phyloP scores from a whole-genome alignment of 2,113 vertebrate species.

The Sturnira hondurensis region DNA sequence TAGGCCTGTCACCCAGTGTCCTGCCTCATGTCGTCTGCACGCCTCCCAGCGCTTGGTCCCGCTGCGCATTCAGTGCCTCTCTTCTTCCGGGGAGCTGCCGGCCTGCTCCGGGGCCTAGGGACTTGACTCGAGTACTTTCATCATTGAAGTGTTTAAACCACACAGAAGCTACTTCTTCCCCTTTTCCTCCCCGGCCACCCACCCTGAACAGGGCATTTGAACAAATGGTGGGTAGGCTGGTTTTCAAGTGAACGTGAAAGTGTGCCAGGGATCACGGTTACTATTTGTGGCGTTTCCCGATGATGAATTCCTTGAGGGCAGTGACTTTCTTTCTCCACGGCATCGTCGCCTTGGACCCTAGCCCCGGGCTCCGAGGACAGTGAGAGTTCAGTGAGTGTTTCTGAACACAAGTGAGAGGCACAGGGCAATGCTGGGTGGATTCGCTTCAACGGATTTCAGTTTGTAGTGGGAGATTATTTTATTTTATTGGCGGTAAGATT shows the following conservation, averaged over 20 bases:
- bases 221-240: neutral
- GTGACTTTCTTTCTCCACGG: neutral
- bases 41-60: neutral
- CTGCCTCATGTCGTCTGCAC: neutral
- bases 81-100: neutral
- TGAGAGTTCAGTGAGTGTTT: neutral
- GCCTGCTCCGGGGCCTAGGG: neutral
- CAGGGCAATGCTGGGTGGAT: neutral
- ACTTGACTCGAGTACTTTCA: neutral
- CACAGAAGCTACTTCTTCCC: neutral
- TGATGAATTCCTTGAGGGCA: neutral
- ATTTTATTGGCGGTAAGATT: constrained; percentile 4
- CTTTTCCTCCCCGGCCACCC: neutral
- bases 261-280: neutral
- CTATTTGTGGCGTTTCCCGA: neutral
- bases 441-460: neutral
- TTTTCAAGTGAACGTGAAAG: neutral
- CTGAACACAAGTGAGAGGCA: neutral
- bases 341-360: neutral
- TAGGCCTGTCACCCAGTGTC: neutral
- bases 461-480: neutral
- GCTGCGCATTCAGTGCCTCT: neutral
- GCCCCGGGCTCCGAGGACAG: neutral
- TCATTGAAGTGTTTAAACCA: neutral
- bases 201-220: no score